Conservation (phyloP, 1,140 invertebrate genomes). For the Drosophila burlai region DNA sequence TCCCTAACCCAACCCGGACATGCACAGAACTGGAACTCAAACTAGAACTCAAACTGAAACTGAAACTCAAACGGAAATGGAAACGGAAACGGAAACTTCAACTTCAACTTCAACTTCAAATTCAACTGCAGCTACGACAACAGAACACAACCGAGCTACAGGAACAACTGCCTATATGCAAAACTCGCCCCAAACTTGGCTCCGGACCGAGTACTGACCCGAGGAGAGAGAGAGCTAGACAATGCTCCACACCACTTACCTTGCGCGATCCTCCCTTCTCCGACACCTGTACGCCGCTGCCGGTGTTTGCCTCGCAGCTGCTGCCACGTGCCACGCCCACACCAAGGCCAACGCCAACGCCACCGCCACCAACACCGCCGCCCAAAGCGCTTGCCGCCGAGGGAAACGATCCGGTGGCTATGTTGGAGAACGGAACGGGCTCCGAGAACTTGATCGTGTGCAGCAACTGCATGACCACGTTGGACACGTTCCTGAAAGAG, state of each 20-base stretch:
- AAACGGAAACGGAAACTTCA: slow-evolving; percentile 24
- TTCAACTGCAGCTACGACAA: slow-evolving; percentile 44
- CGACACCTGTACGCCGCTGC: slow-evolving; percentile 64
- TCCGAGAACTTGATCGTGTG: slow-evolving; percentile 97
- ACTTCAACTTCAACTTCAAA: slow-evolving; percentile 8
- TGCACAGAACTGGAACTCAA: slow-evolving; percentile 53
- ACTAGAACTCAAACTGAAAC: not conserved
- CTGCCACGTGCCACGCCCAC: slow-evolving; percentile 54
- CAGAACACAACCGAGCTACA: slow-evolving; percentile 36
- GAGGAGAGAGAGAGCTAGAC: not conserved
- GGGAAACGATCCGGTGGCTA: slow-evolving; percentile 88
- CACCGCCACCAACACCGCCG: slow-evolving; percentile 43
- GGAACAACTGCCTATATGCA: slow-evolving; percentile 16
- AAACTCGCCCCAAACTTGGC: slow-evolving; percentile 18
- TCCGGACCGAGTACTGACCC: not conserved
- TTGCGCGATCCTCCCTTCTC: slow-evolving; percentile 80
- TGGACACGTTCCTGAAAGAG: slow-evolving; percentile 96
- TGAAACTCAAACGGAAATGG: slow-evolving; percentile 24
- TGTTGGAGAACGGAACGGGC: slow-evolving; percentile 96
- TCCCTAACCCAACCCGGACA: slow-evolving; percentile 39
- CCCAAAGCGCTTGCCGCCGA: slow-evolving; percentile 67
- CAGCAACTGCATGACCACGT: slow-evolving; percentile 95
- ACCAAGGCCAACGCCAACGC: slow-evolving; percentile 24
- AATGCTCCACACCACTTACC: slow-evolving; percentile 62
- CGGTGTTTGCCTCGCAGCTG: slow-evolving; percentile 57